Evolutionary conservation across 2,797 vertebrate species (phyloP).

Genomic region (Notolabrus celidotus): DNA sequence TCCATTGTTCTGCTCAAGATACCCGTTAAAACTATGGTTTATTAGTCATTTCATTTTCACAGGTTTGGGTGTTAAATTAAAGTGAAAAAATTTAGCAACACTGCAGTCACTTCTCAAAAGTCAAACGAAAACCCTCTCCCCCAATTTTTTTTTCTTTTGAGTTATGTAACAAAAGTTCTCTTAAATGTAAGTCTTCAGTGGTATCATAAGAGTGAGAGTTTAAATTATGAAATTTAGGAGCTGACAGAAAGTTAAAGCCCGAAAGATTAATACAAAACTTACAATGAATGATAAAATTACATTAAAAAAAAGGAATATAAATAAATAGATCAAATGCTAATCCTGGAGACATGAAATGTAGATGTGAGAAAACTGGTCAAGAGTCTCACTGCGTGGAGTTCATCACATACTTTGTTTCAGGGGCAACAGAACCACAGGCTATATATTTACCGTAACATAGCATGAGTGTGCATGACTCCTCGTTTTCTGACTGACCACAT

Average conservation of each 20-base stretch:
- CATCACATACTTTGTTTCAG: neutral
- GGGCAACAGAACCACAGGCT: neutral
- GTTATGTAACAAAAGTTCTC: neutral
- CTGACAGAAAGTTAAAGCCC: too few relatives aligned
- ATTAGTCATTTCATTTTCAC: neutral
- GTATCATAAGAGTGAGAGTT: neutral
- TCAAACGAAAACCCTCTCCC: too few relatives aligned
- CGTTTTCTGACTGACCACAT: conserved; percentile 6
- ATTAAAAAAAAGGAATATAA: too few relatives aligned
- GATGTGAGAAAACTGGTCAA: neutral
- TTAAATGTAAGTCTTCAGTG: neutral
- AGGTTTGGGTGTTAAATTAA: neutral
- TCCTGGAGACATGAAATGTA: neutral
- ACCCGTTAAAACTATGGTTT: too few relatives aligned
- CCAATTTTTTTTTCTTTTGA: neutral
- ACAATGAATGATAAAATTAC: too few relatives aligned
- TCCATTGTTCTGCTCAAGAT: too few relatives aligned
- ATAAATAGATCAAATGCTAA: too few relatives aligned
- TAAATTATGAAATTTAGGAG: neutral
- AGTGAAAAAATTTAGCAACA: neutral
- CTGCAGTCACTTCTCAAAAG: neutral
- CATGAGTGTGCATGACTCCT: neutral
- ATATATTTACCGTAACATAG: neutral
- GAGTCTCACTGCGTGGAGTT: neutral
- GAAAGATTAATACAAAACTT: too few relatives aligned